Evolutionary conservation across 2,888 invertebrate genomes (phyloP).

Genomic region (Agrotis clavis): DNA sequence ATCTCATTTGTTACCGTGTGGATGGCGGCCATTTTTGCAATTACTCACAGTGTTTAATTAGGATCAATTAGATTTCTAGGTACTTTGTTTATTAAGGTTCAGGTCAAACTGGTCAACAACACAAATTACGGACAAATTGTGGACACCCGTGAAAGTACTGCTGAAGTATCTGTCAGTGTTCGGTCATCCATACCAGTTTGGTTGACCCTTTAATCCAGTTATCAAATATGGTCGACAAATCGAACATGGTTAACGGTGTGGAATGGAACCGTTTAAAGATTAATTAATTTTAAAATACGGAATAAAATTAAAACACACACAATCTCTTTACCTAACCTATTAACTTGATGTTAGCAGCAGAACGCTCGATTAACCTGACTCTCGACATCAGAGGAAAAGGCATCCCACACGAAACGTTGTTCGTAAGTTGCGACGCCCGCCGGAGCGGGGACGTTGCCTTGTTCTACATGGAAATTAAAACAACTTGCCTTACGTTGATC

Average conservation of each 20-base stretch:
- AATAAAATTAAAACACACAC: background rate
- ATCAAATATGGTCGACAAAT: background rate
- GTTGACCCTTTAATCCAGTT: background rate
- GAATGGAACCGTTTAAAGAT: background rate
- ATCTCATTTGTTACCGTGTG: conserved; percentile 39
- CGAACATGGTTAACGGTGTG: background rate
- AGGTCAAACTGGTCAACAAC: background rate
- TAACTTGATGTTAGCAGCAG: conserved; percentile 23
- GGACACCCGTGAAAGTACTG: background rate
- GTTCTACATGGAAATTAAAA: background rate
- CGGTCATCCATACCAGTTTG: background rate
- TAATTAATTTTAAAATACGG: too few species aligned
- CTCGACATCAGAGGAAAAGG: background rate
- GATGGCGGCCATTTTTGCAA: conserved; percentile 26
- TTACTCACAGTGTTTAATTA: conserved; percentile 35
- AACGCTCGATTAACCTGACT: conserved; percentile 52
- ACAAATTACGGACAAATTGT: background rate
- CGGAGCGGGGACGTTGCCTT: background rate
- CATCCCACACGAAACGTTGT: background rate
- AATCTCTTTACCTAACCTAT: conserved; percentile 1
- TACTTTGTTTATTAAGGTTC: background rate
- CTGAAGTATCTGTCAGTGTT: background rate
- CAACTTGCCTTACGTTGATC: background rate
- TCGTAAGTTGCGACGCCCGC: background rate
- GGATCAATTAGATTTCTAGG: conserved; percentile 8